Base-by-base conservation (phyloP, 2,888 invertebrate genomes). In the Endotricha flammealis region DNA sequence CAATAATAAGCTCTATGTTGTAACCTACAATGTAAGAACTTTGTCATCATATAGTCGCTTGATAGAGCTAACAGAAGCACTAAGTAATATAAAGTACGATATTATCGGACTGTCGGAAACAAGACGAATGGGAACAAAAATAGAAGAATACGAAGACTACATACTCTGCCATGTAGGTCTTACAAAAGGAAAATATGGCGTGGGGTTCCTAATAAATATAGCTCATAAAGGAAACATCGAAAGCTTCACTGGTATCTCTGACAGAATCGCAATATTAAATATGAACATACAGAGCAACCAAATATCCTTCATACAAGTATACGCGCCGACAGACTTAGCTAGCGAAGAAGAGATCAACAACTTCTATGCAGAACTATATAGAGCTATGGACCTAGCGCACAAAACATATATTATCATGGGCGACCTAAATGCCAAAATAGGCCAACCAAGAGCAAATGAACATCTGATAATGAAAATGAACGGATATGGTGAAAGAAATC, bases 161-260 rank as follows among this genome's bases (percentile, higher is more conserved):
- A 49, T 49, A 14, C 27, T 50, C 1, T 49, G 45, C 23, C 25
- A 44, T 16, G 43, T 36, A 29, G 49, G 50, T 2, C 24, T 46
- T 1, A 49, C 44, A 14, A 38, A 36, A 3, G 51, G 48, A 5
- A 1, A 8, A 25, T 29, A 48, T 32, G 48, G 48, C 3, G 42
- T 53, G 8, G 56, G 56, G 0, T 53, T 53, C 29, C 23, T 53
- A 32, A 39, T 53, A 17, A 44, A 47, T n/a, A 34, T 32, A 13
- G 2, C 7, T 5, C 32, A 29, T 1, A 48, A 50, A 38, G 29
- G 39, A 1, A 44, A 43, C 9, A 47, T 53, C n/a, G 39, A 44
- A 27, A 42, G 44, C 23, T 49, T 22, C 32, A 31, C 9, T 0
- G 49, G 44, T 0, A 9, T 50, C 4, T 32, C 47, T 1, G 47